Base-by-base conservation (phyloP, 1,140 invertebrate species). In the Brachionus rotundiformis region DNA sequence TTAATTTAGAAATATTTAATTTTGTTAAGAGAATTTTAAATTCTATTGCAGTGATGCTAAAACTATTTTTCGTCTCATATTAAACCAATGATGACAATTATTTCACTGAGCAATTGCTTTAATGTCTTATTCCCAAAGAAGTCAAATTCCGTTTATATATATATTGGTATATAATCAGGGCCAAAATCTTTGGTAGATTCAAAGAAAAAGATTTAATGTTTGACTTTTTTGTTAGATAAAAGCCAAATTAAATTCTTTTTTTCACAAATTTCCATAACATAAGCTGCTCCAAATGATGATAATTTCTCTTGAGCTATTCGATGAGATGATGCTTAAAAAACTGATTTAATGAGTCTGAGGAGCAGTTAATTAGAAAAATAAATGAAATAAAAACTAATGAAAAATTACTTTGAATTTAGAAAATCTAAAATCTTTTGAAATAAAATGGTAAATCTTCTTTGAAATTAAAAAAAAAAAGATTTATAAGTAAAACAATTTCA, bases 311-410 rank as follows among this genome's bases (percentile, higher is more conserved):
- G 47, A 63, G 76, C 76, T 79, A 79, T 79, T 79, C 76, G 76
- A 59, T 23, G 76, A 79, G 76, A 54, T 79, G 76, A 59, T 54
- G 47, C 47, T 59, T 63, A 63, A 79, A 79, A 79, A 79, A 79
- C 76, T 79, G 76, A 79, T 79, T 79, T 79, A 79, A 79, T 79
- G 76, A 79, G 76, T 79, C 76, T 79, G 76, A 79, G 76, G 33
- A 59, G 29, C 76, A 63, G 29, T 33, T n/a, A 54, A n/a, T 33
- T 16, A 29, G n/a, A n/a, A n/a, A n/a, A n/a, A n/a, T 47, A 47
- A 47, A 13, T 13, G 8, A 31, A 49, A 23, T 1, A 49, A 77
- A 16, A 29, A 49, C 2, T 23, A 31, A 11, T 31, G 10, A 77
- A 77, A 59, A 39, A 59, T 39, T 23, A 54, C 11, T 25, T 39